Conservation (phyloP, 2,113 vertebrate genomes). For the Rynchops niger region DNA sequence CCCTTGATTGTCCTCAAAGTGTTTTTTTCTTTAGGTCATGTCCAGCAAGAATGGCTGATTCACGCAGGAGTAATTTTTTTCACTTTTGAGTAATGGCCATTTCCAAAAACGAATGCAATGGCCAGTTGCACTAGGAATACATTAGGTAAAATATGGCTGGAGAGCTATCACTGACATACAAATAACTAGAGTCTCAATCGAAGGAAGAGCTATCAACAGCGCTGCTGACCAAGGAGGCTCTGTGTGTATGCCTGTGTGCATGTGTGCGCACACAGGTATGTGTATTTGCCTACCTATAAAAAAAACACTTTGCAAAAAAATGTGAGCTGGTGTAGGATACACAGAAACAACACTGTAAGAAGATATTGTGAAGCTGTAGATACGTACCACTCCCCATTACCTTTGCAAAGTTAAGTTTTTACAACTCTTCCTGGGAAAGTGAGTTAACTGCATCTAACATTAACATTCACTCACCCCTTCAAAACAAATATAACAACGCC, state of each 20-base stretch:
- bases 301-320: background rate
- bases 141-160: background rate
- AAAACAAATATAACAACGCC: background rate
- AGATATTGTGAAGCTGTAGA: background rate
- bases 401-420: background rate
- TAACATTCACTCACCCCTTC: background rate
- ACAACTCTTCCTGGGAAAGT: background rate
- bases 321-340: fast-evolving
- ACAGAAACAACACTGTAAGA: background rate
- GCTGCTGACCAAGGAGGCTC: background rate
- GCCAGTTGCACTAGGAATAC: background rate
- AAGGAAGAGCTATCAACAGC: background rate
- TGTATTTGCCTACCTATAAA: background rate
- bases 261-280: fast-evolving
- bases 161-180: background rate
- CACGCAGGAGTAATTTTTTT: background rate
- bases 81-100: background rate
- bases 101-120: background rate
- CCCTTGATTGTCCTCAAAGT: background rate
- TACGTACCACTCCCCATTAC: background rate
- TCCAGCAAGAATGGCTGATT: background rate
- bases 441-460: background rate
- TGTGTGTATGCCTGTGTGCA: fast-evolving
- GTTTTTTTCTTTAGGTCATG: background rate
- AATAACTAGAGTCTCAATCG: fast-evolving